Base-by-base conservation (phyloP, 2,797 vertebrate species). In the Lateolabrax maculatus region DNA sequence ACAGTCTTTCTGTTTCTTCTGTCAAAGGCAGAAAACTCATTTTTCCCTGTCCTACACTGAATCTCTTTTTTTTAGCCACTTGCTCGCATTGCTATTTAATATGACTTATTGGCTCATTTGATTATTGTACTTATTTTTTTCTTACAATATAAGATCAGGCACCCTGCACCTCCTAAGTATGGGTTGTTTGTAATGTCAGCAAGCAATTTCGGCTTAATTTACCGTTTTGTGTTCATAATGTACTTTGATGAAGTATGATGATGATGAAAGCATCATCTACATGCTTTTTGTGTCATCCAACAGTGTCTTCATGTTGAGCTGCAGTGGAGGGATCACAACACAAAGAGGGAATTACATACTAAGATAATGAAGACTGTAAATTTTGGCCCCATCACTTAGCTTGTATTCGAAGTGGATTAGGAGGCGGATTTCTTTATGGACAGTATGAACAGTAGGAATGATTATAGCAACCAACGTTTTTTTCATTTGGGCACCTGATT, bases 21-120 rank as follows among this genome's bases (percentile, higher is more conserved):
- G 60, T 65, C 53, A 63, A 48, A 63, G 48, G 31, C 34, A 70
- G 46, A 81, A 77, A 79, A 41, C 19, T 53, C 3, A 31, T 39
- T 71, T 67, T 67, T 66, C n/a, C 52, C 61, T 44, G 37, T 64
- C 27, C 46, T 52, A 29, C 6, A 61, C n/a, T 16, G 31, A 67
- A 57, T 49, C 51, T 69, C 12, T 19, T 55, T 58, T 39, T 36
- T 65, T 51, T 23, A 55, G 37, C 37, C 34, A n/a, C 41, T 76
- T 23, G 44, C 34, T 57, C 49, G 5, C 31, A 18, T 39, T 55
- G 10, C 55, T 43, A 21, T 69, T 72, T 36, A 52, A 2, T 23
- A n/a, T 65, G 36, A 43, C 4, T 61, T 66, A 21, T 58, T 43
- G 7, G 12, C 11, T 53, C 19, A 49, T 71, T 18, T 61, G 2